Evolutionary conservation across 2,113 vertebrate species (phyloP).

Genomic region (Empidonax alnorum): DNA sequence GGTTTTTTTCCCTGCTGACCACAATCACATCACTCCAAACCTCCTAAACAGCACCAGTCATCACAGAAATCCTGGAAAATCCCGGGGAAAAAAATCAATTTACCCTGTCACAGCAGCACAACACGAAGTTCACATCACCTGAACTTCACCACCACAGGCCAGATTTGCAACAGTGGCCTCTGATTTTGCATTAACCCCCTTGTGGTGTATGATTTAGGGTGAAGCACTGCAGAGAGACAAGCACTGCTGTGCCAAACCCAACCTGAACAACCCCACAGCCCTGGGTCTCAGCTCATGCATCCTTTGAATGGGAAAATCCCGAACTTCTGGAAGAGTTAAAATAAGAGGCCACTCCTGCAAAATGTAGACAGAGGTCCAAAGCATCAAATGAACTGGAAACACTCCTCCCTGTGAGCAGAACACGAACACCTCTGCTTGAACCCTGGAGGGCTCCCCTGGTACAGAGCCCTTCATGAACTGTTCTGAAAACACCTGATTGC

Average conservation of each 20-base stretch:
- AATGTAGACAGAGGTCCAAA: neutral
- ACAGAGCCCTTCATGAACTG: fast-evolving
- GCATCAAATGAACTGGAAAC: neutral
- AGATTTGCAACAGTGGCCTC: neutral
- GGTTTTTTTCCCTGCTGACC: neutral
- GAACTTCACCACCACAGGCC: neutral
- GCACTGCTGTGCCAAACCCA: fast-evolving
- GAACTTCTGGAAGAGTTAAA: neutral
- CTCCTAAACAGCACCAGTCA: neutral
- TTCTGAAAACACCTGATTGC: neutral
- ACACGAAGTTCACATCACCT: neutral
- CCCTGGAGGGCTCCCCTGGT: neutral
- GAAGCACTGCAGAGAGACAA: neutral
- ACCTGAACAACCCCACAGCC: neutral
- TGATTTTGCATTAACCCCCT: neutral
- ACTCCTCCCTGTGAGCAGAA: neutral
- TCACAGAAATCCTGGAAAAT: neutral
- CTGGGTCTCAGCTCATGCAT: neutral
- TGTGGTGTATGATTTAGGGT: neutral
- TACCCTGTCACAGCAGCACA: neutral
- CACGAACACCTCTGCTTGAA: fast-evolving
- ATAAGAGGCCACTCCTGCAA: neutral
- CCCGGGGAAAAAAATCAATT: neutral
- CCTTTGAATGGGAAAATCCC: neutral
- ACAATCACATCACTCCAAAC: neutral